Evolutionary conservation across 2,888 invertebrate species (phyloP), one percentile per base, ranked within the genome.

Genomic region (Orchesella flavescens): DNA sequence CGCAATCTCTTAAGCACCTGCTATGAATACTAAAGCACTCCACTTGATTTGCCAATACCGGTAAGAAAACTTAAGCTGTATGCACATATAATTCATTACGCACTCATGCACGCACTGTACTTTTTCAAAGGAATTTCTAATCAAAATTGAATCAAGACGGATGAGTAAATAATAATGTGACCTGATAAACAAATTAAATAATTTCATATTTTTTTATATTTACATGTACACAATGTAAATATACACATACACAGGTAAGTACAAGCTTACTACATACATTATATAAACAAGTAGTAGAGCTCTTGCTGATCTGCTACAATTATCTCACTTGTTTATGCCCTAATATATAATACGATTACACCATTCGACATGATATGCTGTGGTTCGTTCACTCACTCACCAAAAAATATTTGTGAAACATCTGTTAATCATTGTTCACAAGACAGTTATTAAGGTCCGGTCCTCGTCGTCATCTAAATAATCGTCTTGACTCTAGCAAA

Each of bases 21-120:
- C 21, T 74, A 74, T 61, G 74, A 74, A 74, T 74, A 24, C n/a
- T 23, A 63, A 74, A 63, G 46, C 23, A 63, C n/a, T 34, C 34
- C 7, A 57, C 17, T 19, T 23, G 19, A 76, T 76, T 46, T 57
- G 76, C 57, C 76, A 68, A 76, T 76, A 76, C 76, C 76, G 76
- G 63, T 63, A 76, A 76, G 21, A 65, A 24, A n/a, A 24, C 1
- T 23, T 44, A 4, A 43, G 5, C 46, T 66, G 15, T 63, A 21
- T 7, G 4, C 21, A 23, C 15, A 19, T 24, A 2, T 24, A 34
- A 24, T 65, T 44, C 43, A n/a, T 24, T 19, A 13, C 43, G 23
- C 63, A 63, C 24, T 63, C 34, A 24, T 59, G 3, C 34, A 34
- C 17, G 43, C 12, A 24, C 15, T 68, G 17, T 9, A 34, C 34